Evolutionary conservation across 1,140 invertebrate species (phyloP).

Genomic region (Reticulitermes speratus): DNA sequence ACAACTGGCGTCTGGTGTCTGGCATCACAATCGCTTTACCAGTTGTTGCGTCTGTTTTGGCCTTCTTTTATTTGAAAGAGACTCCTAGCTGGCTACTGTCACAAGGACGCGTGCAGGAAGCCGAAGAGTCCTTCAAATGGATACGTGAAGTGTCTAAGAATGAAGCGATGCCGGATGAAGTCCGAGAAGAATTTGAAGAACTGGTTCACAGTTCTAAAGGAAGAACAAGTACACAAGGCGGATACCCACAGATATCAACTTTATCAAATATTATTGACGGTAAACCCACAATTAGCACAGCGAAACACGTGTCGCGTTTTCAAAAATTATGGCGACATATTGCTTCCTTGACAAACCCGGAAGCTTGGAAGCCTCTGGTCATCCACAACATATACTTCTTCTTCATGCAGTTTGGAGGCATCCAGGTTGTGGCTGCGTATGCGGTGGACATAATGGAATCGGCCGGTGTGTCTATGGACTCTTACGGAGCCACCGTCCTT

Average conservation of each 20-base stretch:
- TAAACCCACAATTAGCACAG: background rate
- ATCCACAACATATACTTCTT: conserved; percentile 68
- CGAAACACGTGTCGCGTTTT: background rate
- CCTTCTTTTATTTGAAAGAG: background rate
- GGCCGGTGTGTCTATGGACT: conserved; percentile 48
- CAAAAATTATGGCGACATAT: background rate
- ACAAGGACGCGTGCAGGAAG: background rate
- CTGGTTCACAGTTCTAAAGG: background rate
- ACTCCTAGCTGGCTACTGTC: background rate
- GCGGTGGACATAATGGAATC: conserved; percentile 54
- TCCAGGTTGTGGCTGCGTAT: conserved; percentile 50
- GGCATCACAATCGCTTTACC: background rate
- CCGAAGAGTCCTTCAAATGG: background rate
- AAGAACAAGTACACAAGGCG: background rate
- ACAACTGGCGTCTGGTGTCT: conserved; percentile 17
- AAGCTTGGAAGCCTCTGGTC: conserved; percentile 61
- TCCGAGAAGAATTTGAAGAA: background rate
- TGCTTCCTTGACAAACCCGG: conserved; percentile 41
- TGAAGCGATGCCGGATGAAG: background rate
- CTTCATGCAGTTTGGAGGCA: conserved; percentile 70
- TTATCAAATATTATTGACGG: background rate
- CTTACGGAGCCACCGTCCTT: conserved; percentile 46
- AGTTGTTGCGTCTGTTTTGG: background rate
- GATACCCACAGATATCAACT: background rate
- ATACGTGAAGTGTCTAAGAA: background rate